Evolutionary conservation across 2,888 invertebrate species (phyloP), one percentile per base, ranked within the genome.

Genomic region (Dynastes maya): DNA sequence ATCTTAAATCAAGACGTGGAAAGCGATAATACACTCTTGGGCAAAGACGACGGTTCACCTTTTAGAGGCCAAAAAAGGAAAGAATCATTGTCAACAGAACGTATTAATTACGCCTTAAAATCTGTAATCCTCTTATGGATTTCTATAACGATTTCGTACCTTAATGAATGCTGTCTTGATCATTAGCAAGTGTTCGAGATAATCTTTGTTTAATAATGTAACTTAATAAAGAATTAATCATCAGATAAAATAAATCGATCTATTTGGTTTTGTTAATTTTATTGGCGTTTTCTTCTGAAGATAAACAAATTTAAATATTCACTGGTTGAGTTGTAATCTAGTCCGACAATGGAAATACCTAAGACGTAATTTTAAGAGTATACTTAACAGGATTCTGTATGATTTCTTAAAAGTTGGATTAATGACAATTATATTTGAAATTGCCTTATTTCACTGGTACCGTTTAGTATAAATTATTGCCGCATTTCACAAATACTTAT

Each of bases 141-240:
- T n/a, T 63, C 63, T 63, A 32, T 63, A 63, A 63, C 63, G 63
- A 61, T 63, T 63, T 29, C 63, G 63, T 63, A 32, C 29, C 63
- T 32, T 63, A 63, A 63, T 32, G 29, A 63, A 63, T 29, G 63
- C 63, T 63, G 63, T 32, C 63, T 63, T 13, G 63, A 63, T 63
- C 63, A 63, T 63, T 63, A 63, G 63, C 63, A 63, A 63, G 63
- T 11, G 63, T 32, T 29, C 63, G 13, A 63, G 63, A 63, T 63
- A 63, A 63, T 63, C 63, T 63, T 32, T 63, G 63, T 29, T 63
- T 63, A 63, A 63, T 63, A 32, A 63, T 63, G 63, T 63, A 63
- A 63, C 63, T 32, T 32, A 63, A 63, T 63, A 63, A 63, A 63
- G 63, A 63, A 63, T 63, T 63, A 63, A 63, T 63, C 63, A 63